phyloP scores from a whole-genome alignment of 2,797 vertebrate genomes.

The Pogoniulus pusillus region DNA sequence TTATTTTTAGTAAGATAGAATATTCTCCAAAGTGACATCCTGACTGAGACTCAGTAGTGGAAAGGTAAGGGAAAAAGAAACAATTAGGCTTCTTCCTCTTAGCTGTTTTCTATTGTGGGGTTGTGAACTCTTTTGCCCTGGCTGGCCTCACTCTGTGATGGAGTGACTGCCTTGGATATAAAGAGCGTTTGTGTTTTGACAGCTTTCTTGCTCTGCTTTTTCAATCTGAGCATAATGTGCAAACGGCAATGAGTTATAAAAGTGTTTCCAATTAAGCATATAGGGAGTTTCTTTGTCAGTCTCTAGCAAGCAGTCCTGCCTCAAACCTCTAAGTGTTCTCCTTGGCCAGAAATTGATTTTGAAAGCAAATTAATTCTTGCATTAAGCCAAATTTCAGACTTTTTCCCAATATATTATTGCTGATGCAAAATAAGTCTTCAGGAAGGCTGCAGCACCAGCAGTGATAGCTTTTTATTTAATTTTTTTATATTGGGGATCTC shows the following conservation, averaged over 20 bases:
- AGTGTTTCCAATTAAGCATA: slow-evolving; percentile 41
- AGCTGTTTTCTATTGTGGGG: not conserved
- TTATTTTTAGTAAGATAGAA: not conserved
- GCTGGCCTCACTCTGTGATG: slow-evolving; percentile 22
- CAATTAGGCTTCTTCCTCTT: slow-evolving; percentile 1
- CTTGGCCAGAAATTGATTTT: slow-evolving; percentile 32
- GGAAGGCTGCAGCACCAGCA: not conserved
- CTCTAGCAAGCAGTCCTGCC: not conserved
- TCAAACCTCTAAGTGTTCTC: not conserved
- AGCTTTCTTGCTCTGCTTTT: slow-evolving; percentile 34
- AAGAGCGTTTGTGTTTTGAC: slow-evolving; percentile 49
- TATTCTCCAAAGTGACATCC: not conserved
- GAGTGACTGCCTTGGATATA: slow-evolving; percentile 19
- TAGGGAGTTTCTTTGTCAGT: not conserved
- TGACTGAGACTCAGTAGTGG: not conserved
- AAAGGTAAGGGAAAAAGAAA: not conserved
- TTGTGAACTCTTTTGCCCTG: not conserved
- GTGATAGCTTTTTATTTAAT: not conserved
- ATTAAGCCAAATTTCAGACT: not conserved
- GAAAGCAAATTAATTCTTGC: slow-evolving; percentile 37
- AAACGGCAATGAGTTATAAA: not conserved
- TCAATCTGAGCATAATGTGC: slow-evolving; percentile 10
- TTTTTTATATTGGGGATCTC: not conserved
- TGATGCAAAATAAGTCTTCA: not conserved
- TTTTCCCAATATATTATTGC: not conserved